Evolutionary conservation across 2,113 vertebrate species (phyloP), one percentile per base, ranked within the genome.

Genomic region (Chascanopsetta lugubris): DNA sequence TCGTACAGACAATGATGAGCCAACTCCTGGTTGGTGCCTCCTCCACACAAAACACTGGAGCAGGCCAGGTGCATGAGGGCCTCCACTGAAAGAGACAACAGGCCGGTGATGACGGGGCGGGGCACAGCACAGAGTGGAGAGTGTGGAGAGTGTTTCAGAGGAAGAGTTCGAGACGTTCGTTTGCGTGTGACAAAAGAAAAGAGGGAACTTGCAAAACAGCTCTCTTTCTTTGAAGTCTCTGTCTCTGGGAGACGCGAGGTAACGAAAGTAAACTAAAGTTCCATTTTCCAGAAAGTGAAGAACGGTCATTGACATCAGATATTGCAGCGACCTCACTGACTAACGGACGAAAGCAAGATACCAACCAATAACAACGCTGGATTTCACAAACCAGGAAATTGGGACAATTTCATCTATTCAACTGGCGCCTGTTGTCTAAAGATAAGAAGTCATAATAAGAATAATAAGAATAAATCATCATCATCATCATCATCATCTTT

Each of bases 11-110:
- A 97, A 79, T 99, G 97, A 82, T 96, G 87, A 0, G 94, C 94
- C 69, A 99, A 87, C 87, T 99, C 97, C 91, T 98, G 97, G 90
- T 99, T 99, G 77, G 96, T 98, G 73, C 97, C 97, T 50, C 91
- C 97, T 20, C 97, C 96, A 61, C 87, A 93, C 79, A 99, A 88
- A 73, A 94, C 95, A 69, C 96, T 98, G 76, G 97, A 99, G 78
- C 97, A 99, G 62, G 97, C 94, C 74, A 98, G 93, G 66, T 95
- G 95, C 89, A 98, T 92, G 61, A 99, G 92, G 79, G 94, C 92
- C 74, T 96, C 92, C 90, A 99, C 97, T 98, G 89, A 79, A 82
- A 77, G 29, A 53, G 29, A 78, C 0, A 11, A n/a, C 18, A 18
- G 24, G 18, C n/a, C 9, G 15, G 1, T 8, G 2, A 11, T 42